Base-by-base conservation (phyloP, 2,888 invertebrate species). In the Eupsilia transversa region DNA sequence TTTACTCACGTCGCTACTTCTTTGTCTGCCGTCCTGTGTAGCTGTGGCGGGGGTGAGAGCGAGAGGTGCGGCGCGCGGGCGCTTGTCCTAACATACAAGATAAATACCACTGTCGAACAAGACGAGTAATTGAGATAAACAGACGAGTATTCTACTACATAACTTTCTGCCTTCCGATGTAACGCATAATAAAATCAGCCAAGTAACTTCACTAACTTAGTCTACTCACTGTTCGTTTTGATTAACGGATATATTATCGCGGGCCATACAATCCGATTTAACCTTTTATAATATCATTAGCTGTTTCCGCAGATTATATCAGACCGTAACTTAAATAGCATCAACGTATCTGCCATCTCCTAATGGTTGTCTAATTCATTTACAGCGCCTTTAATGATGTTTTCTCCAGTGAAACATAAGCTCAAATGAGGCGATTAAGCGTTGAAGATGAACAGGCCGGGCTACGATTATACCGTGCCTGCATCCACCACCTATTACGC, bases 361-460 rank as follows among this genome's bases (percentile, higher is more conserved):
- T 74, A 86, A 83, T 81, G 73, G 76, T 78, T 84, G 71, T 70
- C 65, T 85, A 80, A 88, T 87, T 87, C 77, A 77, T 83, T 86
- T 77, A 85, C 89, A 92, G 92, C 80, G 77, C 74, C 87, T 86
- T 85, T 89, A 88, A 90, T 88, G 84, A 91, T 91, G 91, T 89
- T 87, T 89, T 87, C 86, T 80, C 83, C 81, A 85, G 86, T 92
- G 87, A 92, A 91, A 94, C 92, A 91, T 93, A 93, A 93, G 92
- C 91, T 93, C 95, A 93, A 95, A 96, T 96, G 96, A 94, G 93
- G 93, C 94, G 92, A 93, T 92, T 93, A 90, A 92, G 90, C 92
- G 90, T 92, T 94, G 93, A 96, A 96, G 93, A 96, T 96, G 96
- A 96, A 95, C 96, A 94, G 96, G 94, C 93, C 95, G 94, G 95